Percentiles rank a stretch among this genome's conserved stretches.
phyloP scores from a whole-genome alignment of 2,888 invertebrate species.

The Reticulitermes lucifugus region DNA sequence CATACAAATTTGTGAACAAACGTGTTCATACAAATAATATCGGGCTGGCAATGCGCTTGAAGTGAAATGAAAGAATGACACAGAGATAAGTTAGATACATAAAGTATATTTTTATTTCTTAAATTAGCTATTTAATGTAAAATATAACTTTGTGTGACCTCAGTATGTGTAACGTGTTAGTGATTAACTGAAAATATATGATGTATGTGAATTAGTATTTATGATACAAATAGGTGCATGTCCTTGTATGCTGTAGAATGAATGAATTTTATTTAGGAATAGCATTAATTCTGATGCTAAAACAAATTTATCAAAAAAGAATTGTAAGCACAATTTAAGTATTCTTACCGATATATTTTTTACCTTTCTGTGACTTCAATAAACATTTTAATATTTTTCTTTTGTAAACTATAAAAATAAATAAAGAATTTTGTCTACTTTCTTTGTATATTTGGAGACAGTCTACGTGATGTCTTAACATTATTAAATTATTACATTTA shows the following conservation, averaged over 20 bases:
- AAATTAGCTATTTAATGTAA: not conserved
- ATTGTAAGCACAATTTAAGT: not conserved
- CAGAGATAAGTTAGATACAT: too few species aligned
- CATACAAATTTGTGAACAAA: too few species aligned
- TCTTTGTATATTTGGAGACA: too few species aligned
- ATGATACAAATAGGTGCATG: not conserved
- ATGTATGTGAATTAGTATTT: constrained; percentile 28
- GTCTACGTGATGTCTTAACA: too few species aligned
- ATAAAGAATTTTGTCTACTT: too few species aligned
- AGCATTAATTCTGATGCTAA: not conserved
- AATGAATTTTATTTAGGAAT: not conserved
- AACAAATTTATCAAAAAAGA: not conserved
- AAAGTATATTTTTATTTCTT: not conserved
- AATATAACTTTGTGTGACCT: not conserved
- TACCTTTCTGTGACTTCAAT: not conserved
- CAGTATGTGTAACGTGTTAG: not conserved
- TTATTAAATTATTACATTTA: too few species aligned
- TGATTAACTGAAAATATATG: not conserved
- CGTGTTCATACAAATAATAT: too few species aligned
- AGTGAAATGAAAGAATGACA: too few species aligned
- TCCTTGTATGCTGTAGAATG: not conserved
- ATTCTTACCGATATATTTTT: not conserved
- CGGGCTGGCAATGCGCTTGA: too few species aligned
- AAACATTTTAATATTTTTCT: not conserved
- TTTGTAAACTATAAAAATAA: not conserved